Conservation (phyloP, 2,797 vertebrate genomes). For the Buphagus erythrorhynchus region DNA sequence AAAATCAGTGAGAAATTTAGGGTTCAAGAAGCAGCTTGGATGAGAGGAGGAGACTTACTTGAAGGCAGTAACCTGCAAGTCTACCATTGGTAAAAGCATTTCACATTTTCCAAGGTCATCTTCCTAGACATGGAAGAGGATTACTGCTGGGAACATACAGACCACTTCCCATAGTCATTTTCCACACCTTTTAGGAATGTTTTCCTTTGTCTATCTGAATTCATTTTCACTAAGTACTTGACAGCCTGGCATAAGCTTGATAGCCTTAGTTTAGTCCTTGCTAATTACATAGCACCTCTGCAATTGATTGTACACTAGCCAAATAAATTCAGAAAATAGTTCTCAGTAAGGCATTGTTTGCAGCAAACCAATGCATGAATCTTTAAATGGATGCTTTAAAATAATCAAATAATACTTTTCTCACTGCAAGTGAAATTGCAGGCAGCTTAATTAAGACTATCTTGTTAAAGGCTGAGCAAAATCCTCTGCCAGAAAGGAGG, state of each 20-base stretch:
- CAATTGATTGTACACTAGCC: background rate
- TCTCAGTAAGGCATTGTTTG: background rate
- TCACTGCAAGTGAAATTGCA: background rate
- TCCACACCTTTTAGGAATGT: background rate
- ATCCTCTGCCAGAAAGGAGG: background rate
- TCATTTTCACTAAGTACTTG: background rate
- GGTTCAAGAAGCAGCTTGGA: background rate
- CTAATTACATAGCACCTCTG: background rate
- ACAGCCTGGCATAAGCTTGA: background rate
- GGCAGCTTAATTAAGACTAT: background rate
- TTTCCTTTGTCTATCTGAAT: background rate
- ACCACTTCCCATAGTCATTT: background rate
- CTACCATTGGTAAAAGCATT: background rate
- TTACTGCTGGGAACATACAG: background rate
- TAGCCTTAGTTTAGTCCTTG: background rate
- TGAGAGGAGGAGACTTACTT: background rate
- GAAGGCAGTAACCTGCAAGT: background rate
- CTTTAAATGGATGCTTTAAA: background rate
- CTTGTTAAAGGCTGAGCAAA: background rate
- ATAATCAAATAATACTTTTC: background rate
- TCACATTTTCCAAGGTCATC: background rate
- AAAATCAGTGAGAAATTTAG: background rate
- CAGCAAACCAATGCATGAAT: background rate
- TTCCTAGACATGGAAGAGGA: background rate
- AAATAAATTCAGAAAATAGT: slow-evolving; percentile 3